Conservation (phyloP, 2,888 invertebrate species). For the Sepiola atlantica region DNA sequence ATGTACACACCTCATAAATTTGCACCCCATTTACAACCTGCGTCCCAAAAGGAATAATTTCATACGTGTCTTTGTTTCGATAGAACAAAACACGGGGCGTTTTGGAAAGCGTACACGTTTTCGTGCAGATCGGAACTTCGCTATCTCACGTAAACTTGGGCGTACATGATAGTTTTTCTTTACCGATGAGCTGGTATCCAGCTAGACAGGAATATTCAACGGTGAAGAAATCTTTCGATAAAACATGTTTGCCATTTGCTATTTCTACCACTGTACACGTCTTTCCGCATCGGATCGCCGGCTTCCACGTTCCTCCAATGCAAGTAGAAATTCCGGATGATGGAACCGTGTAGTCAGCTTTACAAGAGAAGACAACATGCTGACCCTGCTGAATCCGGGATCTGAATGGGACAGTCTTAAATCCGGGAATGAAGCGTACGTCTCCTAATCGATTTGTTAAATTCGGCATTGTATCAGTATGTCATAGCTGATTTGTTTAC, state of each 20-base stretch:
- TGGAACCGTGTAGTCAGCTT: neutral
- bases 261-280: neutral
- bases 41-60: neutral
- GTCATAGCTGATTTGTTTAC: too few species aligned
- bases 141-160: neutral
- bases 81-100: neutral
- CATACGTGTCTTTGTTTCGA: neutral
- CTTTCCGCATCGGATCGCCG: neutral
- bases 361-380: neutral
- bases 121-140: neutral
- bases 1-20: neutral
- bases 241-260: neutral
- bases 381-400: neutral
- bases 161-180: neutral
- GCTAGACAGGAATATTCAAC: neutral
- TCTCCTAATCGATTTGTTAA: neutral
- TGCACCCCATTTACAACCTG: neutral
- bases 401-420: neutral
- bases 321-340: neutral
- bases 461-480: too few species aligned
- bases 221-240: neutral
- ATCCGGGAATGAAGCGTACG: neutral
- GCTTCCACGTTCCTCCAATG: neutral
- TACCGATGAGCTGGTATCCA: neutral
- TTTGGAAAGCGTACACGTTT: neutral